Evolutionary conservation across 2,888 invertebrate species (phyloP).

Genomic region (Anarsia innoxiella): DNA sequence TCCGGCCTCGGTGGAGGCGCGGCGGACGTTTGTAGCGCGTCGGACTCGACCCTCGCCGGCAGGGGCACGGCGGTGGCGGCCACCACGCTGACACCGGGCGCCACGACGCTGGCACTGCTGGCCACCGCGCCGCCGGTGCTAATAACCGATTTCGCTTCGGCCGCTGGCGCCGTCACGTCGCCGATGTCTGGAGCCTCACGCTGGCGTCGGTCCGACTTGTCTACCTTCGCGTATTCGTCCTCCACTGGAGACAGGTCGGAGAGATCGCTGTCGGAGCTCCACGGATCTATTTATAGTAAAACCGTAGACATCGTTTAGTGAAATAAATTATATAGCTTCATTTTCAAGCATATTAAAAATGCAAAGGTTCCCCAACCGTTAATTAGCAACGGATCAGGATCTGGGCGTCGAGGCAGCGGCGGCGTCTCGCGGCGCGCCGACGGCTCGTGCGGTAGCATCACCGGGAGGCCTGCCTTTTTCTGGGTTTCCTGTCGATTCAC

Average conservation of each 20-base stretch:
- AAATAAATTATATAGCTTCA: not conserved
- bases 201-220: slow-evolving; percentile 44
- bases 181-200: slow-evolving; percentile 64
- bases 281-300: slow-evolving; percentile 68
- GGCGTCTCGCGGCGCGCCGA: slow-evolving; percentile 84
- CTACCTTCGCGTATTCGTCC: slow-evolving; percentile 70
- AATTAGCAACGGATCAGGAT: slow-evolving; percentile 81
- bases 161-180: slow-evolving; percentile 49
- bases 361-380: slow-evolving; percentile 67
- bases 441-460: slow-evolving; percentile 86
- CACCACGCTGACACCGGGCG: not conserved
- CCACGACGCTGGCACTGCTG: not conserved
- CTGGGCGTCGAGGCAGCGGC: slow-evolving; percentile 82
- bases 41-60: slow-evolving; percentile 8
- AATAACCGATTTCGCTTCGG: slow-evolving; percentile 23
- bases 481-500: slow-evolving; percentile 89
- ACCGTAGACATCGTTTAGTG: not conserved
- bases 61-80: slow-evolving; percentile 2
- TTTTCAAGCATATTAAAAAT: too few relatives aligned
- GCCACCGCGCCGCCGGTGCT: too few relatives aligned
- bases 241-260: slow-evolving; percentile 90
- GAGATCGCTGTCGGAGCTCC: slow-evolving; percentile 90
- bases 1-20: not conserved
- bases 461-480: slow-evolving; percentile 89
- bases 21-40: slow-evolving; percentile 7